Evolutionary conservation across 2,113 vertebrate genomes (phyloP).

Genomic region (Rallus limicola): DNA sequence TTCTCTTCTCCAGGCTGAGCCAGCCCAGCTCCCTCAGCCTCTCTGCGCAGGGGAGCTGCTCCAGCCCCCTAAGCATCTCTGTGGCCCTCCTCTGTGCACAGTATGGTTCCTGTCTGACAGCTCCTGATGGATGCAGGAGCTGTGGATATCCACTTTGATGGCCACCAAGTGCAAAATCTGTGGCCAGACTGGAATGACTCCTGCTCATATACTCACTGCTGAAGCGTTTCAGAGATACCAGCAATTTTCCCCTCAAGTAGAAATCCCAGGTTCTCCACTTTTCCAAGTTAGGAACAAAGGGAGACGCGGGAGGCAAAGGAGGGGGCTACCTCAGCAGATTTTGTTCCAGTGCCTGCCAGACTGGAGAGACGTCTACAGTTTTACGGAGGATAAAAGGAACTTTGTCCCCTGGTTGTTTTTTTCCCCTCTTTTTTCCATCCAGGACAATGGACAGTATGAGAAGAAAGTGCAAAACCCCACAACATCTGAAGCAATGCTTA

Average conservation of each 20-base stretch:
- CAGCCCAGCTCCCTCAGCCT: too few relatives aligned
- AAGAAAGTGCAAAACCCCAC: background rate
- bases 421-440: background rate
- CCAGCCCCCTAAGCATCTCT: too few relatives aligned
- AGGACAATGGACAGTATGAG: background rate
- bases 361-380: background rate
- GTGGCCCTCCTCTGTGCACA: too few relatives aligned
- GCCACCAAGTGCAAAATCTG: background rate
- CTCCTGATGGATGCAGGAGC: background rate
- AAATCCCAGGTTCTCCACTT: background rate
- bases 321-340: background rate
- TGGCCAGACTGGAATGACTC: background rate
- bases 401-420: background rate
- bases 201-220: background rate
- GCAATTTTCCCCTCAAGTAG: background rate
- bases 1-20: too few relatives aligned
- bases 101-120: background rate
- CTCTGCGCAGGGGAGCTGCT: too few relatives aligned
- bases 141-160: background rate
- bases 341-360: background rate
- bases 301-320: background rate
- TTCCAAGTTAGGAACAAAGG: background rate
- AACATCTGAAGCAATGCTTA: background rate
- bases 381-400: background rate
- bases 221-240: background rate